Base-by-base conservation (phyloP, 2,113 vertebrate species). In the Coptodon bakossiorum region DNA sequence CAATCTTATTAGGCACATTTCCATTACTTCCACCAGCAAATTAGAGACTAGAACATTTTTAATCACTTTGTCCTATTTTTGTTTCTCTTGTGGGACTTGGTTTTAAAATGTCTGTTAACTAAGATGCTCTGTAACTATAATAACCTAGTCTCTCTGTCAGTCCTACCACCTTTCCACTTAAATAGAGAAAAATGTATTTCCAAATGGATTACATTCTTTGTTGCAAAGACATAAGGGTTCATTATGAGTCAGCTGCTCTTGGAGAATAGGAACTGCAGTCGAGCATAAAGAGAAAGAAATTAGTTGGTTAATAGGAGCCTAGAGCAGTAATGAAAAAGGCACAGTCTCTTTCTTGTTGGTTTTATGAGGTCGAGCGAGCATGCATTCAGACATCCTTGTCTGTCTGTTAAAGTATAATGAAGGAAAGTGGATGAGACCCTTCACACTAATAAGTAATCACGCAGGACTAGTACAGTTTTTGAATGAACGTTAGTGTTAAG, bases 201-300 rank as follows among this genome's bases (percentile, higher is more conserved):
- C 24, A 78, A 78, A 78, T 52, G 27, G 27, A 52, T 78, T 13
- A 78, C 45, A 78, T 34, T n/a, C 27, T 78, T n/a, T 4, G 27
- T 13, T 78, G 45, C 10, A 52, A 13, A 78, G 17, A 52, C 16
- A 78, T 50, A 48, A 78, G 27, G 17, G 27, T 80, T 80, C 31
- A 89, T 86, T 89, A 61, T 85, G 68, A 86, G 89, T 2, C 3
- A 19, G 19, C 59, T 6, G 2, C 27, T 8, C 12, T 11, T 27
- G 19, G 86, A 92, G 78, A 86, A 90, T 45, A 59, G 17, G 36
- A 85, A 52, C 89, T 31, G 66, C 88, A 93, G 78, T 78, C 5
- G 22, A 89, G 90, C 85, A 87, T 82, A 73, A 13, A 90, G 84
- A 85, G 31, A 82, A 53, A 90, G 84, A 91, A 90, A 94, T 93